Evolutionary conservation across 2,113 vertebrate species (phyloP).

Genomic region (Istiophorus platypterus): DNA sequence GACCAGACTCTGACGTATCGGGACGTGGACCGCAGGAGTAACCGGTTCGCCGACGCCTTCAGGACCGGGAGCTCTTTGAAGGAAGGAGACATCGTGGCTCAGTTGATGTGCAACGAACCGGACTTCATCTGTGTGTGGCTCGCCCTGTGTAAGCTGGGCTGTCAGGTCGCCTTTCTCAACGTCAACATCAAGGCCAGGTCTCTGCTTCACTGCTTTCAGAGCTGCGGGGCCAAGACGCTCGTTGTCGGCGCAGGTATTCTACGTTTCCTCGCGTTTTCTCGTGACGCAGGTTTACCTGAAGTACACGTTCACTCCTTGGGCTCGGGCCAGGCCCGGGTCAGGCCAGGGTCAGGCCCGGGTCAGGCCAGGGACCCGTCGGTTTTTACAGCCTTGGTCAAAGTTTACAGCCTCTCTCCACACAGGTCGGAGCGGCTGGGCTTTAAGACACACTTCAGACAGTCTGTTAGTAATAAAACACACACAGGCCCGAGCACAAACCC

Average conservation of each 20-base stretch:
- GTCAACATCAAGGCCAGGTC: slow-evolving; percentile 84
- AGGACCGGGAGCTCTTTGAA: slow-evolving; percentile 66
- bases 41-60: slow-evolving; percentile 84
- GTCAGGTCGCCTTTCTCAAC: slow-evolving; percentile 92
- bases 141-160: slow-evolving; percentile 90
- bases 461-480: no score
- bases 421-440: no score
- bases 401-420: no score
- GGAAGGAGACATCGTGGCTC: slow-evolving; percentile 87
- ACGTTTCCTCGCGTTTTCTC: neutral
- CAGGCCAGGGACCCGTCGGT: no score
- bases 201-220: slow-evolving; percentile 88
- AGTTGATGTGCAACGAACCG: slow-evolving; percentile 92
- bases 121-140: slow-evolving; percentile 93
- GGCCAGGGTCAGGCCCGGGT: no score
- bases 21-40: slow-evolving; percentile 87
- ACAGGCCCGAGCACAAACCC: no score
- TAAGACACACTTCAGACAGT: no score
- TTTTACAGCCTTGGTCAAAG: no score
- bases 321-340: no score
- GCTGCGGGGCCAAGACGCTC: slow-evolving; percentile 87
- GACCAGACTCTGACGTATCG: slow-evolving; percentile 83
- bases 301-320: no score
- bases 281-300: no score
- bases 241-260: slow-evolving; percentile 90